Evolutionary conservation across 1,140 invertebrate species (phyloP).

Genomic region (Helicorthomorpha holstii): DNA sequence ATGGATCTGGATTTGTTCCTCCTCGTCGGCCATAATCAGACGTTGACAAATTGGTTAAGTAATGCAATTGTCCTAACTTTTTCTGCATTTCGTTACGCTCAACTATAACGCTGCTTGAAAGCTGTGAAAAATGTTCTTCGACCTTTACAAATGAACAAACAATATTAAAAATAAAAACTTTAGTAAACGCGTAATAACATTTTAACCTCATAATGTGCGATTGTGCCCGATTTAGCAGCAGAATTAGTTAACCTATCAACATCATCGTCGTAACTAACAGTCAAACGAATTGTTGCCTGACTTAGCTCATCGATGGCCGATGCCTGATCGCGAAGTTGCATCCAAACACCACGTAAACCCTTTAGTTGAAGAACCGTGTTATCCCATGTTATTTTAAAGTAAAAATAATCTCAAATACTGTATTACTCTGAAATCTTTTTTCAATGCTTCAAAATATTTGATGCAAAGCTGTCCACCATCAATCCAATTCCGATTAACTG

Average conservation of each 20-base stretch:
- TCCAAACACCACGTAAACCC: constrained; percentile 38
- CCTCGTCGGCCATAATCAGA: constrained; percentile 23
- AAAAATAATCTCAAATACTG: not conserved
- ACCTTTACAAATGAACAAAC: constrained; percentile 8
- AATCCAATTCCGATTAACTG: constrained; percentile 17
- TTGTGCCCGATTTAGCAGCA: no score
- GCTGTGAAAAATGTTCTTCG: constrained; percentile 18
- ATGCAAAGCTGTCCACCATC: constrained; percentile 37
- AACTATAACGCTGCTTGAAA: constrained; percentile 22
- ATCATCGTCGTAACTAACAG: no score
- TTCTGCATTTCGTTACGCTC: constrained; percentile 24
- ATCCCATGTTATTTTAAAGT: not conserved
- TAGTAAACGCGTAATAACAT: no score
- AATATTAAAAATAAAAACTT: not conserved
- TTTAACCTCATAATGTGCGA: no score
- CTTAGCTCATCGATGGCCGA: constrained; percentile 50
- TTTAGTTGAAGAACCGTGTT: constrained; percentile 7
- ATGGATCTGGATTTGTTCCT: constrained; percentile 38
- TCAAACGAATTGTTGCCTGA: constrained; percentile 49
- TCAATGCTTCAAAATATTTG: constrained; percentile 37
- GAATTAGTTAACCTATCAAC: constrained; percentile 14
- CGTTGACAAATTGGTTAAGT: constrained; percentile 34
- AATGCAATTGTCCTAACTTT: constrained; percentile 33
- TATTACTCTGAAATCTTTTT: constrained; percentile 51
- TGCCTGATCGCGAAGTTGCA: constrained; percentile 36